These are phyloP conservation scores for Lepetodrilus schrolli DNA, from an alignment of 2,888 invertebrate genomes.

Conservation along the genomic window DNA sequence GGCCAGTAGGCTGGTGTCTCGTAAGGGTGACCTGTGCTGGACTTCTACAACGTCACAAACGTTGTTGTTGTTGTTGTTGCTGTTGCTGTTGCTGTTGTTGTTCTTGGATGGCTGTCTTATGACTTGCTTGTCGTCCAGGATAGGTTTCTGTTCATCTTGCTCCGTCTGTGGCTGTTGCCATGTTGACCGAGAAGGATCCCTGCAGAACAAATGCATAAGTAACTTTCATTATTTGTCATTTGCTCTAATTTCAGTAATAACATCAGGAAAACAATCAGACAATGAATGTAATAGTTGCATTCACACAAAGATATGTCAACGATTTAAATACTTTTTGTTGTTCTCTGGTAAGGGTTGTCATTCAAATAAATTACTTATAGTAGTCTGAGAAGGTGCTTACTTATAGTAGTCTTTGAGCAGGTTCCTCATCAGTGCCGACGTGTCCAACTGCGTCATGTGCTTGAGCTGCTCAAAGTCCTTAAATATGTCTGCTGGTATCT, in stretches of 20 bases:
- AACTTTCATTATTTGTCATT: no score
- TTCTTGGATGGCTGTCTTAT: background rate
- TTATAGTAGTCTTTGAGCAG: constrained; percentile 61
- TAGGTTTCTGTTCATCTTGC: background rate
- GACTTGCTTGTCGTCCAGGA: background rate
- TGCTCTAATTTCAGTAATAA: no score
- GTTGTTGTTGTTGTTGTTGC: background rate
- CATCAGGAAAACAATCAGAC: no score
- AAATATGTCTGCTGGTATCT: constrained; percentile 60
- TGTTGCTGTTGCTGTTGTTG: background rate
- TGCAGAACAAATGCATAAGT: background rate
- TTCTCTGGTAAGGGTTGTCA: no score
- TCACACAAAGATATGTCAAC: no score
- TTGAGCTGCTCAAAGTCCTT: constrained; percentile 63
- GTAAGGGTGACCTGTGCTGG: background rate
- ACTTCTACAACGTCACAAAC: no score
- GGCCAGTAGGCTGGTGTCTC: background rate
- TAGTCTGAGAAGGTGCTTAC: no score
- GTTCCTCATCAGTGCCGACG: constrained; percentile 60
- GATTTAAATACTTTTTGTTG: no score
- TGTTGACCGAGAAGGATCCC: background rate
- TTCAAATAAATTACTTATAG: no score
- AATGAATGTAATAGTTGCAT: no score
- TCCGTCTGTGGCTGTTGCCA: background rate
- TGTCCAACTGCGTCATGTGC: constrained; percentile 59